Evolutionary conservation across 1,140 invertebrate genomes (phyloP), one percentile per base, ranked within the genome.

Genomic region (Chelonus insularis): DNA sequence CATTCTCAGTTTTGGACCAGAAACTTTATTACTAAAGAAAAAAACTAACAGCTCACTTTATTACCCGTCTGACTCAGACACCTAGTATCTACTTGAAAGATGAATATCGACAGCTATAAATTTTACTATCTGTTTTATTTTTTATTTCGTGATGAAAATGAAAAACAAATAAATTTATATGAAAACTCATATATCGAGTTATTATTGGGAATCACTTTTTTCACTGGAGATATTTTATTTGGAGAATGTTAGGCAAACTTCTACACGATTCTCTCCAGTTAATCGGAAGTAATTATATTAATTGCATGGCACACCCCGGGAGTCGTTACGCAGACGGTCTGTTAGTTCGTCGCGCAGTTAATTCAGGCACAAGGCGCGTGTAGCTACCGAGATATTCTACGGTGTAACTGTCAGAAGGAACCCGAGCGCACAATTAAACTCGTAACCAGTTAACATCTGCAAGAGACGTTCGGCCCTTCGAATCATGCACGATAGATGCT

Each of bases 261-360:
- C 56, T 60, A 21, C 48, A 37, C 51, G 54, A 12, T 25, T 50
- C 51, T 51, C 57, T 59, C 59, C 43, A 14, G 54, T 69, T 68
- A 69, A 71, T 71, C 68, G 66, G 66, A 69, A 66, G 66, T 71
- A 68, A 69, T 71, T 69, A 69, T 68, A 71, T 71, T 67, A 71
- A 71, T 71, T 71, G 62, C 64, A 68, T 55, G 45, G 61, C 45
- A 58, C 56, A 62, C 51, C 51, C 60, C 48, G 57, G 52, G 39
- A 64, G 41, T 54, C 56, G 62, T 64, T 67, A 65, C 37, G 54
- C 37, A 52, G 25, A 52, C 50, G 36, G 47, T 32, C 14, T 12
- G 56, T 57, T 62, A 52, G 62, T 43, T 48, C 32, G 50, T 56
- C 52, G 25, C 43, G 50, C 57, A 48, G 52, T 60, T 64, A 64